These are phyloP conservation scores for Pandion haliaetus DNA, from an alignment of 2,113 vertebrate species.

Conservation along the genomic window DNA sequence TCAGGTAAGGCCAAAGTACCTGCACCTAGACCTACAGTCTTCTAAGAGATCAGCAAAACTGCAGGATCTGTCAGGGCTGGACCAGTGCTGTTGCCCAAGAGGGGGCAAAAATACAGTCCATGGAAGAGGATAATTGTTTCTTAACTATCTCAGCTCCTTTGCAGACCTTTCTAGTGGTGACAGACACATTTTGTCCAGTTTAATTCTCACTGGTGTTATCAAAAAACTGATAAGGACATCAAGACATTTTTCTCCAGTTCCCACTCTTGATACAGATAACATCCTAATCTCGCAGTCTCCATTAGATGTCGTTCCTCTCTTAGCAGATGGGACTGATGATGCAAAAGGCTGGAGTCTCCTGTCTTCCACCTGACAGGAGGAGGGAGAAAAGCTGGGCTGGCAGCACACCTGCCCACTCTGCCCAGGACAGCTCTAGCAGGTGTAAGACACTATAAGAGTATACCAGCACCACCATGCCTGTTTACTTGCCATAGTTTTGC, in stretches of 20 bases:
- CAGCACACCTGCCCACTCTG: not conserved
- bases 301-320: not conserved
- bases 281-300: not conserved
- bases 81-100: not conserved
- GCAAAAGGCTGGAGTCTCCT: not conserved
- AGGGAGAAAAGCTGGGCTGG: not conserved
- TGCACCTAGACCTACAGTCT: not conserved
- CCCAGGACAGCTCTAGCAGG: not conserved
- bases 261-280: not conserved
- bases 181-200: not conserved
- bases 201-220: not conserved
- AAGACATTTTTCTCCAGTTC: not conserved
- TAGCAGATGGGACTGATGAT: not conserved
- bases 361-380: not conserved
- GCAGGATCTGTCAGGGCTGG: not conserved
- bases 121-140: not conserved
- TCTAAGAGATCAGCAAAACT: not conserved
- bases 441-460: not conserved
- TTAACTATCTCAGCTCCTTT: not conserved
- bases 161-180: not conserved
- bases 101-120: not conserved
- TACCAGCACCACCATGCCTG: not conserved
- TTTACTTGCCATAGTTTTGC: not conserved
- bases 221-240: not conserved
- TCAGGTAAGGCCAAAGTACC: not conserved